phyloP scores from a whole-genome alignment of 2,113 vertebrate species.

The Mellivora capensis region DNA sequence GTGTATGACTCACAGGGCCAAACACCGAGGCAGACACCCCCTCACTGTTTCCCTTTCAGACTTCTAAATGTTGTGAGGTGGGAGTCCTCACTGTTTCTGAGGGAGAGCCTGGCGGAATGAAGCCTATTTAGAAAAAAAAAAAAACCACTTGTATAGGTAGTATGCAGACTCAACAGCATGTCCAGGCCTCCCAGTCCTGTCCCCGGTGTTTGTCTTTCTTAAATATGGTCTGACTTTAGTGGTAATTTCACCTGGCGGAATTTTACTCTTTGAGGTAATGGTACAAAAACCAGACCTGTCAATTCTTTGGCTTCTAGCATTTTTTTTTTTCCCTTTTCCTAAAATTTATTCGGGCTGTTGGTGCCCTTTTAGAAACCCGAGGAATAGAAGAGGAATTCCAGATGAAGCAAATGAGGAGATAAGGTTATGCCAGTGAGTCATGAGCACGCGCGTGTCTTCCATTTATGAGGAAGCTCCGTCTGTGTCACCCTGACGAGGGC shows the following conservation, averaged over 20 bases:
- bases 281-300: background rate
- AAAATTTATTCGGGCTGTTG: background rate
- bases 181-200: background rate
- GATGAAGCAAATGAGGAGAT: background rate
- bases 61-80: background rate
- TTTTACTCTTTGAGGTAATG: background rate
- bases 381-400: background rate
- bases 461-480: background rate
- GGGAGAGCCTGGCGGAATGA: background rate
- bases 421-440: background rate
- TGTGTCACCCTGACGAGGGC: fast-evolving
- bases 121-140: background rate
- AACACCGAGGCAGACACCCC: background rate
- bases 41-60: background rate
- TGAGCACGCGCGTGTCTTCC: background rate
- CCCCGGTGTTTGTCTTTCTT: background rate
- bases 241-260: background rate
- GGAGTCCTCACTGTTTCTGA: background rate
- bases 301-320: background rate
- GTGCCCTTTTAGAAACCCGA: background rate
- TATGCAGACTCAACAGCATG: fast-evolving
- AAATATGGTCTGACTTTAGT: background rate
- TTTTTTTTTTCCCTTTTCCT: background rate
- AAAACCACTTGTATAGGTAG: background rate
- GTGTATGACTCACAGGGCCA: background rate